Conservation (phyloP, 2,113 vertebrate genomes). For the Indicator maculatus region DNA sequence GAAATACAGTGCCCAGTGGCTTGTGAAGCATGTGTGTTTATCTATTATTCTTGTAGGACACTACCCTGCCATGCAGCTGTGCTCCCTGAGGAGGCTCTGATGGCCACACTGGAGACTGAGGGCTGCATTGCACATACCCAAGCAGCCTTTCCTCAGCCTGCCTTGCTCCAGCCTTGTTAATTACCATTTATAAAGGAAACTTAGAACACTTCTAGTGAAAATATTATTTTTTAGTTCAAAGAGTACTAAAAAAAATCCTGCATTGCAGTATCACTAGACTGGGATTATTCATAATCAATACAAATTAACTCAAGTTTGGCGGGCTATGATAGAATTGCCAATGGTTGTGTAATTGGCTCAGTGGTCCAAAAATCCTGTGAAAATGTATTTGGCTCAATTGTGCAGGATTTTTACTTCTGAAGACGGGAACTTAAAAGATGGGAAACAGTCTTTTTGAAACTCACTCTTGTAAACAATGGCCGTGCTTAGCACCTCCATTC, state of each 20-base stretch:
- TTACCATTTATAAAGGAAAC: background rate
- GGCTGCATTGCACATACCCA: background rate
- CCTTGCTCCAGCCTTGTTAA: background rate
- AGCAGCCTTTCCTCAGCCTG: background rate
- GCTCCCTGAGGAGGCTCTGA: background rate
- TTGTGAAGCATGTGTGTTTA: background rate
- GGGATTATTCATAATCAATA: background rate
- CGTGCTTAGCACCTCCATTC: constrained; percentile 51
- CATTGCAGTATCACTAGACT: background rate
- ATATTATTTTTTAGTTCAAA: background rate
- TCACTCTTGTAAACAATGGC: background rate
- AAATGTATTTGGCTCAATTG: background rate
- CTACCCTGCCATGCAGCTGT: background rate
- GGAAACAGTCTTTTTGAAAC: background rate
- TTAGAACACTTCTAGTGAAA: background rate
- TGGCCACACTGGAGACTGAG: background rate
- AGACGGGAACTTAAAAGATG: background rate
- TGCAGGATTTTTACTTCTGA: background rate
- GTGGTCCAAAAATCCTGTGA: background rate
- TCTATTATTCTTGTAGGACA: constrained; percentile 45
- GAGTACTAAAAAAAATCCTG: background rate
- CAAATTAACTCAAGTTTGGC: background rate
- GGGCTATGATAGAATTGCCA: background rate
- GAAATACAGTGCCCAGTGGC: constrained; percentile 48
- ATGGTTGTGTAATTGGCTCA: background rate